phyloP scores from a whole-genome alignment of 2,888 invertebrate genomes.

The Ichneumon xanthorius region DNA sequence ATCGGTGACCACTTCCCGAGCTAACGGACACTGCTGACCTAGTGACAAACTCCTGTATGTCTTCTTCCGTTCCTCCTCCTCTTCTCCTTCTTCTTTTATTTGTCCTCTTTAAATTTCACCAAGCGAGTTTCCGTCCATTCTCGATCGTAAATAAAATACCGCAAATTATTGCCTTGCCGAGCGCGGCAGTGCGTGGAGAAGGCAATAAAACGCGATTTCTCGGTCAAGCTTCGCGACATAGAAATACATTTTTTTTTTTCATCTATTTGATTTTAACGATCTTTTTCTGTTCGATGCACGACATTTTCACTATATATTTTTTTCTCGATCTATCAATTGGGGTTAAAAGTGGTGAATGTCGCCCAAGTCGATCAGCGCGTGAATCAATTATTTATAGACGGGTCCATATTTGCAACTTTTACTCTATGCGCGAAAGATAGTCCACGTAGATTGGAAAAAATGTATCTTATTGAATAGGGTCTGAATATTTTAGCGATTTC shows the following conservation, averaged over 20 bases:
- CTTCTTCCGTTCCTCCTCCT: neutral
- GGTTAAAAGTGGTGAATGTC: too few relatives aligned
- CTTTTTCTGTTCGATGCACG: neutral
- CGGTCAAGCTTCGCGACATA: slow-evolving; percentile 15
- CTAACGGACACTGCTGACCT: slow-evolving; percentile 31
- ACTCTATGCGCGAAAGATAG: too few relatives aligned
- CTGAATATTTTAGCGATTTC: too few relatives aligned
- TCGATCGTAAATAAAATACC: slow-evolving; percentile 35
- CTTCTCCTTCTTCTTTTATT: neutral
- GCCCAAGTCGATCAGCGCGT: too few relatives aligned
- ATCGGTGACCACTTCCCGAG: neutral
- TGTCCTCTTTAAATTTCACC: slow-evolving; percentile 3
- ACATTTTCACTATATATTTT: neutral
- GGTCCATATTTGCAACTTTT: too few relatives aligned
- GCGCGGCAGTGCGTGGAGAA: neutral
- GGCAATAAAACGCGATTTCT: slow-evolving; percentile 12
- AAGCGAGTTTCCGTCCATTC: slow-evolving; percentile 8
- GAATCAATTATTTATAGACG: too few relatives aligned
- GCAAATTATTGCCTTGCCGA: slow-evolving; percentile 24
- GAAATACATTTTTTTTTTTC: neutral
- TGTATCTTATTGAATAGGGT: too few relatives aligned
- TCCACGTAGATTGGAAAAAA: too few relatives aligned
- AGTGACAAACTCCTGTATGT: slow-evolving; percentile 1
- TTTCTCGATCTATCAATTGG: neutral
- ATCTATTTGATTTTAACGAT: neutral